These are phyloP conservation scores for Kuschelorhynchus macadamiae DNA, from an alignment of 2,888 invertebrate genomes.

Conservation along the genomic window DNA sequence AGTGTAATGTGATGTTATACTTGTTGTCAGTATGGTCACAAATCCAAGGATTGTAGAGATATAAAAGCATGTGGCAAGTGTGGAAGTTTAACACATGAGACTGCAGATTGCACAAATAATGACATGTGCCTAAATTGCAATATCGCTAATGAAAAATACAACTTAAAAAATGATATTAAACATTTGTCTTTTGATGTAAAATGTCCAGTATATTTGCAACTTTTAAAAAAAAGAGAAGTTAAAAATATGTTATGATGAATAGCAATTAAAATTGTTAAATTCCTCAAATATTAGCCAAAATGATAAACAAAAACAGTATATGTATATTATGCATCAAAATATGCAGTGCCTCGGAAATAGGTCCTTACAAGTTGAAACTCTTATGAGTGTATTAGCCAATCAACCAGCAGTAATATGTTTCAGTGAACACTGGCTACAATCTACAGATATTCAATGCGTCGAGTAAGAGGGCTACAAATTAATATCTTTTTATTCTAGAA, in stretches of 20 bases:
- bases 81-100: not conserved
- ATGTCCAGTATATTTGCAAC: not conserved
- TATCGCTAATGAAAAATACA: not conserved
- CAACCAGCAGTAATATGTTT: constrained; percentile 1
- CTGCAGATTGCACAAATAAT: not conserved
- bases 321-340: constrained; percentile 7
- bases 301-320: not conserved
- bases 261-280: not conserved
- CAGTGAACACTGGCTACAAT: constrained; percentile 5
- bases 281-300: not conserved
- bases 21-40: not conserved
- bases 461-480: not conserved
- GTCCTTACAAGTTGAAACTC: not conserved
- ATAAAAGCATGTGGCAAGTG: not conserved
- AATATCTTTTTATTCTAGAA: not conserved
- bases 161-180: too few species aligned
- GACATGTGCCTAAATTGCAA: not conserved
- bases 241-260: not conserved
- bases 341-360: not conserved
- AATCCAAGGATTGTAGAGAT: not conserved
- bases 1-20: too few species aligned
- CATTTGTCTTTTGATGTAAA: not conserved
- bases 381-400: not conserved
- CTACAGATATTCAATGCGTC: not conserved
- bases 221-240: not conserved